Percentiles rank a stretch among this genome's conserved stretches.
phyloP scores from a whole-genome alignment of 2,797 vertebrate species.

The Melanotaenia nigrans region DNA sequence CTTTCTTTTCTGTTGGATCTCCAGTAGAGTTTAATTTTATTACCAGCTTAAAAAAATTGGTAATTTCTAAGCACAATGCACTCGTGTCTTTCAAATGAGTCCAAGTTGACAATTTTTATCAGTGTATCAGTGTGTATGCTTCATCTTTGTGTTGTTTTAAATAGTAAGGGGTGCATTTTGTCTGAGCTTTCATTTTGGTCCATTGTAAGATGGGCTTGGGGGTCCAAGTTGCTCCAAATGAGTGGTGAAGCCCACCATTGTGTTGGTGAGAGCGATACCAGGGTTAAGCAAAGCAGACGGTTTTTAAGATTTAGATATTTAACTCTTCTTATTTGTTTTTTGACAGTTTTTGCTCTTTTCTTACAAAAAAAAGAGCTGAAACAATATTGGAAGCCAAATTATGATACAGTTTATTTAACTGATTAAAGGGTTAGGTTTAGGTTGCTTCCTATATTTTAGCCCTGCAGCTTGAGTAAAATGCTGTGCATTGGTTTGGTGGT shows the following conservation, averaged over 20 bases:
- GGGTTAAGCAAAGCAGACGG: not conserved
- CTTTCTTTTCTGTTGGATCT: slow-evolving; percentile 4
- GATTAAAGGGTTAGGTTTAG: not conserved
- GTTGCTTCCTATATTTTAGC: not conserved
- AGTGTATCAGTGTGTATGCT: not conserved
- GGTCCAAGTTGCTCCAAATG: not conserved
- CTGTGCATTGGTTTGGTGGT: not conserved
- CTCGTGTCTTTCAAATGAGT: slow-evolving; percentile 1
- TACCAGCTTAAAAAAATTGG: not conserved
- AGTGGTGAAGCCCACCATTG: not conserved
- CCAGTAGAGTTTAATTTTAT: not conserved
- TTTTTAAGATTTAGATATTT: not conserved
- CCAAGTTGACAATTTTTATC: slow-evolving; percentile 2
- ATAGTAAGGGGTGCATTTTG: not conserved
- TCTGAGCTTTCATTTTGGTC: not conserved
- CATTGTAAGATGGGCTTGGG: not conserved
- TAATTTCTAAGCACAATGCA: slow-evolving; percentile 1
- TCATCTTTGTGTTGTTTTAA: not conserved
- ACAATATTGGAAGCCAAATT: not conserved
- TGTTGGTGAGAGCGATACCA: not conserved
- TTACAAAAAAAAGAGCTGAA: not conserved
- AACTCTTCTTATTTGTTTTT: not conserved
- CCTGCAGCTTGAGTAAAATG: not conserved
- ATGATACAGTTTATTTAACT: not conserved
- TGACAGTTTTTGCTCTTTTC: not conserved